Conservation (phyloP, 2,888 invertebrate genomes). For the Dasypolia templi region DNA sequence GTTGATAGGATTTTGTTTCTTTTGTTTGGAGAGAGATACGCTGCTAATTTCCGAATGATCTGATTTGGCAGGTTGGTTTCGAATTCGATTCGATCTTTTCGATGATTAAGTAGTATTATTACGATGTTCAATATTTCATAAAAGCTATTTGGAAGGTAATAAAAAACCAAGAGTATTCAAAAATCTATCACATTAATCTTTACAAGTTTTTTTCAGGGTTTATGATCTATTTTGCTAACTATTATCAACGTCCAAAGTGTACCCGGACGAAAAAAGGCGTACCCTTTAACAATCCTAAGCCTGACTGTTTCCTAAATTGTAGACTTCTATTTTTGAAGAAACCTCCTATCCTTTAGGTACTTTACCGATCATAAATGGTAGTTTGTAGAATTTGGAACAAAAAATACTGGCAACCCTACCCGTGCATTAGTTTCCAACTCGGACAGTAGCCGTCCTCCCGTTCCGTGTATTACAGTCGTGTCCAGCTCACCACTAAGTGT, state of each 20-base stretch:
- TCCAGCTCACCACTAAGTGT: slow-evolving; percentile 72
- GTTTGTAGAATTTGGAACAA: neutral
- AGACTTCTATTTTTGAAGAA: neutral
- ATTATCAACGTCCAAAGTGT: neutral
- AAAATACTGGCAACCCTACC: slow-evolving; percentile 74
- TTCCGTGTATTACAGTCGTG: slow-evolving; percentile 74
- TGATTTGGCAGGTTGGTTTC: neutral
- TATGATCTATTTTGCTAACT: neutral
- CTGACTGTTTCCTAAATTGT: neutral
- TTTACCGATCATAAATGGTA: neutral
- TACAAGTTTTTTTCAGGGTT: neutral
- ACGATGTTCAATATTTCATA: neutral
- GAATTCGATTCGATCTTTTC: neutral
- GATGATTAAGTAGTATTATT: neutral
- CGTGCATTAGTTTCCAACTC: slow-evolving; percentile 82
- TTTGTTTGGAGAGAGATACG: slow-evolving; percentile 8
- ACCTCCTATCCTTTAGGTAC: neutral
- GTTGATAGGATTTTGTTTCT: slow-evolving; percentile 70
- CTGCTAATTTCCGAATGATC: slow-evolving; percentile 32
- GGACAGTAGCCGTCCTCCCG: slow-evolving; percentile 82
- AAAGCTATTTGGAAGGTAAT: neutral
- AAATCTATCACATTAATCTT: neutral
- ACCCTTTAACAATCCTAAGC: neutral
- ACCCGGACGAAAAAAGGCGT: neutral
- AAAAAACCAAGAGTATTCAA: neutral